Evolutionary conservation across 1,140 invertebrate species (phyloP).

Genomic region (Drosophila pallidifrons): DNA sequence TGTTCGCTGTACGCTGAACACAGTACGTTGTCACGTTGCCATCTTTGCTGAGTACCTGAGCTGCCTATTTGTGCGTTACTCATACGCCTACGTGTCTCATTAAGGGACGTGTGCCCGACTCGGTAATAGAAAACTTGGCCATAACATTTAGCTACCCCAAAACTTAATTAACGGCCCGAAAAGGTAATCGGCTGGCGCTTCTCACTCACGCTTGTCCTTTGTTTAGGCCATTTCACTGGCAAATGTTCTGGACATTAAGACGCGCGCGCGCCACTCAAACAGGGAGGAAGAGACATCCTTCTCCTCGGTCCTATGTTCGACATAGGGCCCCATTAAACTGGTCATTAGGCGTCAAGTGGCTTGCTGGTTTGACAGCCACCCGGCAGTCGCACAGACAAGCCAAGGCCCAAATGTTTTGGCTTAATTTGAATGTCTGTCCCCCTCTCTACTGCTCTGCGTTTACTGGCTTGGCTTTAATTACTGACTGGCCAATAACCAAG

Average conservation of each 20-base stretch:
- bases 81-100: slow-evolving; percentile 81
- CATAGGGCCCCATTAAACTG: slow-evolving; percentile 69
- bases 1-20: not conserved
- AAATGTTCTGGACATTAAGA: slow-evolving; percentile 59
- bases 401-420: slow-evolving; percentile 71
- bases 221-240: slow-evolving; percentile 73
- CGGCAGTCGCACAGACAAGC: slow-evolving; percentile 39
- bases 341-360: slow-evolving; percentile 82
- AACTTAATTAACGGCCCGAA: slow-evolving; percentile 79
- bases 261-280: slow-evolving; percentile 26
- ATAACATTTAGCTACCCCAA: slow-evolving; percentile 72
- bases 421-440: slow-evolving; percentile 67
- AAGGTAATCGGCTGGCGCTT: slow-evolving; percentile 67
- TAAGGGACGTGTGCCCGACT: slow-evolving; percentile 59
- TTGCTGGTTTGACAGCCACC: slow-evolving; percentile 52
- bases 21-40: slow-evolving; percentile 50
- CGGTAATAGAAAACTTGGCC: slow-evolving; percentile 80
- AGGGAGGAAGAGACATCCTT: not conserved
- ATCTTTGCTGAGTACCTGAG: slow-evolving; percentile 40
- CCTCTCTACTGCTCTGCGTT: slow-evolving; percentile 5
- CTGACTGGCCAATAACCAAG: slow-evolving; percentile 42
- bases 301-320: not conserved
- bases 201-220: slow-evolving; percentile 31
- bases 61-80: slow-evolving; percentile 67
- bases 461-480: slow-evolving; percentile 63